Evolutionary conservation across 1,140 invertebrate genomes (phyloP).

Genomic region (Proctacanthus coquilletti): DNA sequence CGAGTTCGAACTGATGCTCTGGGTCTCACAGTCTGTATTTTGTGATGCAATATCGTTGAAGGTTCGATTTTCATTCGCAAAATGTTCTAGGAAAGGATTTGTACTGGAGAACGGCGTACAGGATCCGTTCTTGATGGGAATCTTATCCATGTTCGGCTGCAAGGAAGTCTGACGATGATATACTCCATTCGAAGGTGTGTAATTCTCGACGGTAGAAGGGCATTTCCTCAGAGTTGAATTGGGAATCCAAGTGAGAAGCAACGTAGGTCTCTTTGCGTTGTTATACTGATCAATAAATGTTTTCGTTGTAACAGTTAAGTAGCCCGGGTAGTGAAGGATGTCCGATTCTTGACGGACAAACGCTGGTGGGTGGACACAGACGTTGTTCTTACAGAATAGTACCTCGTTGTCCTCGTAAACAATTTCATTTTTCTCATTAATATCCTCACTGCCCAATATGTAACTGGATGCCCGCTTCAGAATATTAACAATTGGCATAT

Average conservation of each 20-base stretch:
- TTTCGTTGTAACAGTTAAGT: constrained; percentile 71
- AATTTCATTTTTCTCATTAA: constrained; percentile 39
- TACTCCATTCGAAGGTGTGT: constrained; percentile 8
- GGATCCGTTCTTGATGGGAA: background rate
- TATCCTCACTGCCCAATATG: constrained; percentile 49
- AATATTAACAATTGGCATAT: constrained; percentile 63
- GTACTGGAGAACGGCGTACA: background rate
- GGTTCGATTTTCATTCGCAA: constrained; percentile 1
- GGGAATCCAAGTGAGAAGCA: constrained; percentile 87
- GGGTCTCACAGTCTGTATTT: constrained; percentile 21
- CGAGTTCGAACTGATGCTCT: constrained; percentile 33
- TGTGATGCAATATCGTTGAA: too few relatives aligned
- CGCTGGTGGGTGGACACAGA: constrained; percentile 86
- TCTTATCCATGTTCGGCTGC: background rate
- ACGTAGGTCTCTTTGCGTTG: constrained; percentile 54
- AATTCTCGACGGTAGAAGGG: constrained; percentile 56
- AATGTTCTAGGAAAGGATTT: constrained; percentile 7
- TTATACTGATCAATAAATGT: constrained; percentile 54
- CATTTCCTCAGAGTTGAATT: constrained; percentile 78
- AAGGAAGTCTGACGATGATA: background rate
- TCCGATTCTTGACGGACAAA: constrained; percentile 61
- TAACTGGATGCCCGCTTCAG: constrained; percentile 60
- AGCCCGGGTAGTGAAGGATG: constrained; percentile 79
- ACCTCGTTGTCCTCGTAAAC: constrained; percentile 68
- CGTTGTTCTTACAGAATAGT: constrained; percentile 82